phyloP scores from a whole-genome alignment of 1,140 invertebrate genomes.

The Sinella curviseta region DNA sequence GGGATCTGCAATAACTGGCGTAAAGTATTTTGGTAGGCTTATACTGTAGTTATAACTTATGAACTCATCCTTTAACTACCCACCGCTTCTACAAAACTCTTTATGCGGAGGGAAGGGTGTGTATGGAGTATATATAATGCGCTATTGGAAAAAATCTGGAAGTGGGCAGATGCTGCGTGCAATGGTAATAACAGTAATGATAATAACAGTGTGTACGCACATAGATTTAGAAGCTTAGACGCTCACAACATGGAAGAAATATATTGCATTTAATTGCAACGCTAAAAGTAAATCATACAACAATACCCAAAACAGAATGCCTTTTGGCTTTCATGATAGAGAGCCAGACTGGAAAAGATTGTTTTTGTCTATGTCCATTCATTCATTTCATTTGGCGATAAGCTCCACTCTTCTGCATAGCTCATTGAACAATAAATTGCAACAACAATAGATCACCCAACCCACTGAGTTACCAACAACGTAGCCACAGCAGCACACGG shows the following conservation, averaged over 20 bases:
- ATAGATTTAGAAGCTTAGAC: neutral
- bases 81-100: too few species aligned
- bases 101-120: slow-evolving; percentile 6
- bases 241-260: too few species aligned
- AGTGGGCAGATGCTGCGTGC: neutral
- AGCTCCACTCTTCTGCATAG: too few species aligned
- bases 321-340: too few species aligned
- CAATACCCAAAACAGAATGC: neutral
- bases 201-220: neutral
- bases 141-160: neutral
- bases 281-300: neutral
- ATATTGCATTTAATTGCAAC: neutral
- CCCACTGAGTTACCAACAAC: neutral
- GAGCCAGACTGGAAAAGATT: neutral
- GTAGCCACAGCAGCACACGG: neutral
- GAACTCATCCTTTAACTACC: too few species aligned
- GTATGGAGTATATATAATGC: too few species aligned
- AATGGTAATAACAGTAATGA: neutral
- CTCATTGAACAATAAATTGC: neutral
- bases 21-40: too few species aligned
- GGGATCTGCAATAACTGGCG: too few species aligned
- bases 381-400: neutral
- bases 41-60: too few species aligned
- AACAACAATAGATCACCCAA: slow-evolving; percentile 6
- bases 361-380: neutral